Base-by-base conservation (phyloP, 2,888 invertebrate species). In the Drosophila pseudotalamancana region DNA sequence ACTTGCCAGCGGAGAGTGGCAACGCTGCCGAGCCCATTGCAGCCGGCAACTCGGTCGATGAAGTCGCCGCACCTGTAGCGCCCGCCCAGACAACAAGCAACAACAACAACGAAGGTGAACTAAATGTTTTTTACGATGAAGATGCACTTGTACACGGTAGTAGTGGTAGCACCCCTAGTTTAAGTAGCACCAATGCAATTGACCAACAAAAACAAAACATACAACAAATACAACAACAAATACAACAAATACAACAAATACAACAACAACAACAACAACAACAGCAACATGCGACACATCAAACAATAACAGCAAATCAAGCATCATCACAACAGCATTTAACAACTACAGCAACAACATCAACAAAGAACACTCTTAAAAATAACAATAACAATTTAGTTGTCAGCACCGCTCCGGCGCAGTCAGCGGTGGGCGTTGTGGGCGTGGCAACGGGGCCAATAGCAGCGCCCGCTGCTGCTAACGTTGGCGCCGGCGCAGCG, bases 401-500 rank as follows among this genome's bases (percentile, higher is more conserved):
- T 39, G 45, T 63, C 68, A 48, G 53, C 51, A 35, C 54, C 29
- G 67, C 60, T 32, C 37, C 67, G 63, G 73, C 54, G 37, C 70
- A 73, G 67, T 34, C 60, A 45, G 49, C 48, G 23, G 54, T 51
- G 35, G 68, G 69, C 54, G 61, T 61, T 68, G 66, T 70, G 60
- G 77, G 75, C 43, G 69, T 75, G 43, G 60, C 84, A 54, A 29
- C 53, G 29, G 59, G 50, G 19, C 55, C 67, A n/a, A 48, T 43
- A 27, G 49, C 64, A 39, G 56, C 53, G 57, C 40, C 70, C 6
- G 48, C 57, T 45, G 65, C 48, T 42, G 63, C 37, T 46, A 59
- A 21, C 29, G 35, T 31, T 25, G 63, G 23, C 39, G 71, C 51
- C 56, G 94, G 94, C 55, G 94, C 93, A 57, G 93, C 94, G 63